These are phyloP conservation scores for Passer domesticus DNA, from an alignment of 2,113 vertebrate genomes.

Conservation along the genomic window DNA sequence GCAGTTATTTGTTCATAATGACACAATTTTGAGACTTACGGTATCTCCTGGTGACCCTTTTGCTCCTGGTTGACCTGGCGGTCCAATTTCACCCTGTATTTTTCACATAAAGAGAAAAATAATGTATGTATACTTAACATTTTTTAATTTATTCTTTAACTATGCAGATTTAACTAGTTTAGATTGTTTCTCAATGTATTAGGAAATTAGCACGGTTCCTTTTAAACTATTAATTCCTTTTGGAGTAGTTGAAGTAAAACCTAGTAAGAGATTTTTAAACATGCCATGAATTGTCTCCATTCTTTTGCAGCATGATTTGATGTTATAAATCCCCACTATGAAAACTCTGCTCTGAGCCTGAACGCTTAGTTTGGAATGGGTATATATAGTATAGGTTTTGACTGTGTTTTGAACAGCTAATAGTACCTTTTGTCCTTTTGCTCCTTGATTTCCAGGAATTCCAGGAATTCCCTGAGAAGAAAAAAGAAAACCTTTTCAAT, in stretches of 20 bases:
- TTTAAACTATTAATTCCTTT: background rate
- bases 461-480: conserved; percentile 73
- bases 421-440: conserved; percentile 77
- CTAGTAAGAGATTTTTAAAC: background rate
- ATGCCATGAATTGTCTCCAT: background rate
- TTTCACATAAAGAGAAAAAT: conserved; percentile 13
- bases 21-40: conserved; percentile 60
- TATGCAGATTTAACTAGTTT: background rate
- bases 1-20: background rate
- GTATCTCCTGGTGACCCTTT: conserved; percentile 74
- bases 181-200: background rate
- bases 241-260: background rate
- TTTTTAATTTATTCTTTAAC: background rate
- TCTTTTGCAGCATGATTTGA: background rate
- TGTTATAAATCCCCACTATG: background rate
- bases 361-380: background rate
- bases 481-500: conserved; percentile 4
- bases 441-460: conserved; percentile 77
- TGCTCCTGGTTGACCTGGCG: conserved; percentile 70
- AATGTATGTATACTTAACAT: background rate
- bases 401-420: background rate
- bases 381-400: background rate
- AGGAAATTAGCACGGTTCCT: background rate
- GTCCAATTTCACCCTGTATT: conserved; percentile 77
- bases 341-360: background rate